phyloP scores from a whole-genome alignment of 2,797 vertebrate genomes.

The Tangara arthus region DNA sequence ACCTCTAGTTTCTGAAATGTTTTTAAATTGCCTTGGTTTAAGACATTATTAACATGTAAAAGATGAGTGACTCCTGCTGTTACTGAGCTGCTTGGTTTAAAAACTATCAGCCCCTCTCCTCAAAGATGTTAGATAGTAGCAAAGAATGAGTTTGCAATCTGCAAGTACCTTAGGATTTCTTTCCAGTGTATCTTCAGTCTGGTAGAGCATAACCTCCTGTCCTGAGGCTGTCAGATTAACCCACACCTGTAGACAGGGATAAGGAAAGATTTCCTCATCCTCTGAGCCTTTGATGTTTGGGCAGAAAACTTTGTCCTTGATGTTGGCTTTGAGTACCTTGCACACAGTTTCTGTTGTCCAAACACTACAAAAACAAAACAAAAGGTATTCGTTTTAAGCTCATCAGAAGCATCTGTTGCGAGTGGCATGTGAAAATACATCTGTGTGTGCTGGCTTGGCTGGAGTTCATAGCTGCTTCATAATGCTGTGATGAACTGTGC shows the following conservation, averaged over 20 bases:
- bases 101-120: neutral
- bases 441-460: neutral
- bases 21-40: neutral
- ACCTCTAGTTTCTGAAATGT: neutral
- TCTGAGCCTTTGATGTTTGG: neutral
- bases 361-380: slow-evolving; percentile 48
- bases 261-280: slow-evolving; percentile 59
- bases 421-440: neutral
- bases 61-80: neutral
- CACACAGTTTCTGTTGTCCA: slow-evolving; percentile 73
- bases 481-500: fast-evolving
- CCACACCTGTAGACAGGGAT: slow-evolving; percentile 74
- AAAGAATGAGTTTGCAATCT: neutral
- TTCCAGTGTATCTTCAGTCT: slow-evolving; percentile 71
- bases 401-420: fast-evolving
- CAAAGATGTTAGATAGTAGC: neutral
- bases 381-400: neutral
- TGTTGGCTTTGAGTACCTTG: slow-evolving; percentile 66
- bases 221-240: slow-evolving; percentile 72
- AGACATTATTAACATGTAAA: neutral
- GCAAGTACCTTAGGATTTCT: slow-evolving; percentile 72
- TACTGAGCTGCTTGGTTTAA: neutral
- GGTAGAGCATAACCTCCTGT: slow-evolving; percentile 72
- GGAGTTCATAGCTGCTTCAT: neutral
- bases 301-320: slow-evolving; percentile 55